Evolutionary conservation across 2,888 invertebrate genomes (phyloP).

Genomic region (Chesias legatella): DNA sequence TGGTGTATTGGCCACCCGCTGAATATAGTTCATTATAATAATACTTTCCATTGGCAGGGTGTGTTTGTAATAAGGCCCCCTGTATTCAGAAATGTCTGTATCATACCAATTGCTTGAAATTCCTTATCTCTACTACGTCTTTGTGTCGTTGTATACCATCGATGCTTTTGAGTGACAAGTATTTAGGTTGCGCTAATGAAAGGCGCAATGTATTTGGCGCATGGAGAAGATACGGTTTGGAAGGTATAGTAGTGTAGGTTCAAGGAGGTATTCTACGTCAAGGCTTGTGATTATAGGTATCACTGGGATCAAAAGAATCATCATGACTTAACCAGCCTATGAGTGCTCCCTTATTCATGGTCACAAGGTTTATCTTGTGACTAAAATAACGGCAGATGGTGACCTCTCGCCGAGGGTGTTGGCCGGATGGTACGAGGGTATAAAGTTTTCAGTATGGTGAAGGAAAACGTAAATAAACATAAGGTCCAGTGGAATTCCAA

Average conservation of each 20-base stretch:
- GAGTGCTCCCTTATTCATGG: no score
- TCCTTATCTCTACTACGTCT: slow-evolving; percentile 2
- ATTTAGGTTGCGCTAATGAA: not conserved
- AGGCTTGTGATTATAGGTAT: slow-evolving; percentile 30
- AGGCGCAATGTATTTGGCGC: slow-evolving; percentile 19
- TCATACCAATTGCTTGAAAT: slow-evolving; percentile 5
- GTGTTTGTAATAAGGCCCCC: slow-evolving; percentile 68
- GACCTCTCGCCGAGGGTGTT: no score
- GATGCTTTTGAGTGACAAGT: not conserved
- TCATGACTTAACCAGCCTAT: no score
- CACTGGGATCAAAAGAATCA: not conserved
- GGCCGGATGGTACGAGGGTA: no score
- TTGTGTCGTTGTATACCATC: slow-evolving; percentile 4
- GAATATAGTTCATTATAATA: slow-evolving; percentile 68
- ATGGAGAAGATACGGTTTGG: not conserved
- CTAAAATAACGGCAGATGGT: not conserved
- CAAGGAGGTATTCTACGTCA: slow-evolving; percentile 41
- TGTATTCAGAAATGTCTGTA: slow-evolving; percentile 49
- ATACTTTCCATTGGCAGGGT: slow-evolving; percentile 51
- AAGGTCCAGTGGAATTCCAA: no score
- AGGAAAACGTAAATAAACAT: no score
- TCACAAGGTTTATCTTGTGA: not conserved
- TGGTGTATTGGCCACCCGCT: slow-evolving; percentile 66
- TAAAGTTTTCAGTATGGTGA: no score
- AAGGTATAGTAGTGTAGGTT: slow-evolving; percentile 1